These are phyloP conservation scores for Hydrotaea diabolus DNA, from an alignment of 2,888 invertebrate genomes.

Conservation along the genomic window DNA sequence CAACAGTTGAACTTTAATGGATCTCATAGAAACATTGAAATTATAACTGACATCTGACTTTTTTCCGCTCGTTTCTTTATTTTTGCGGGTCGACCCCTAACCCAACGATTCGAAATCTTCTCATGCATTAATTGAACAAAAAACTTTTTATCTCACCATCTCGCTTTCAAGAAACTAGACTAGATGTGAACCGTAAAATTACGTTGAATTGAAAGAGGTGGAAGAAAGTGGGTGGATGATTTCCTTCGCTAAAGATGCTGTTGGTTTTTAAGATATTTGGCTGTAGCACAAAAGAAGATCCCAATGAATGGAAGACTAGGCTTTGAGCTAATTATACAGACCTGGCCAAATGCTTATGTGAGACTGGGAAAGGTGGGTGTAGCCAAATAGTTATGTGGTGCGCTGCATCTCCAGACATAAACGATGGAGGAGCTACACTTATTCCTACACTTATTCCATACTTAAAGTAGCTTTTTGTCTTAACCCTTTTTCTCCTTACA, in stretches of 20 bases:
- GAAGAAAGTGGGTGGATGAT: conserved; percentile 23
- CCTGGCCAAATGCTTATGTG: neutral
- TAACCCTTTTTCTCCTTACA: too few relatives aligned
- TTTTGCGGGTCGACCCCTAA: conserved; percentile 17
- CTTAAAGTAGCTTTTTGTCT: too few relatives aligned
- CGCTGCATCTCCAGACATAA: too few relatives aligned
- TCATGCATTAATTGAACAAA: conserved; percentile 10
- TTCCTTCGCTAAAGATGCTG: neutral
- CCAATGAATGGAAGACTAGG: too few relatives aligned
- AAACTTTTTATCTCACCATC: conserved; percentile 58
- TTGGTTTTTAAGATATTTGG: neutral
- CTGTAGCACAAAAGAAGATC: neutral
- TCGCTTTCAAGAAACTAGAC: neutral
- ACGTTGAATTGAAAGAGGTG: conserved; percentile 1
- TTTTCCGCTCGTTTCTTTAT: conserved; percentile 25
- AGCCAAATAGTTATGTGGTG: neutral
- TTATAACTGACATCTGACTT: conserved; percentile 67
- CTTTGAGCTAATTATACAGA: neutral
- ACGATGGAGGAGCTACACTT: too few relatives aligned
- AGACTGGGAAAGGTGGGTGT: neutral
- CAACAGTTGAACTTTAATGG: neutral
- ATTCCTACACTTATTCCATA: too few relatives aligned
- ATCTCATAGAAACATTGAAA: conserved; percentile 39
- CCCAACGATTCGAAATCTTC: neutral
- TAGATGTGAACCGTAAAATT: neutral